These are phyloP conservation scores for Setipinna tenuifilis DNA, from an alignment of 2,797 vertebrate genomes.

Conservation along the genomic window DNA sequence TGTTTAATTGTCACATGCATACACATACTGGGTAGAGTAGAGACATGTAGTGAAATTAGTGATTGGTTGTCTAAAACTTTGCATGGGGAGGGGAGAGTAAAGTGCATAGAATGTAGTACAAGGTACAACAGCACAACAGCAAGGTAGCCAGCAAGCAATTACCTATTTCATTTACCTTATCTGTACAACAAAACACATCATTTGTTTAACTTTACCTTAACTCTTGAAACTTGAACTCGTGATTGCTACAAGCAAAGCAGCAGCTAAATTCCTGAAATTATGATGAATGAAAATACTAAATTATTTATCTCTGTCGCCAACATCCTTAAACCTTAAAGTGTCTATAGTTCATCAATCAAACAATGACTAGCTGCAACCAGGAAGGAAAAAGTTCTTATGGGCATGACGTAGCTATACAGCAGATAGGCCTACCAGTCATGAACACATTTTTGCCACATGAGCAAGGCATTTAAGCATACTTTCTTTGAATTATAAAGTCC, in stretches of 20 bases:
- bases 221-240: not conserved
- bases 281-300: too few relatives aligned
- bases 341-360: not conserved
- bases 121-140: too few relatives aligned
- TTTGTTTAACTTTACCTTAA: not conserved
- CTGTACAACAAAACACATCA: not conserved
- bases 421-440: not conserved
- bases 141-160: too few relatives aligned
- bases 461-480: not conserved
- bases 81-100: too few relatives aligned
- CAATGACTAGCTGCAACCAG: not conserved
- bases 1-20: too few relatives aligned
- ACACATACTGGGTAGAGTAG: too few relatives aligned
- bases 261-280: constrained; percentile 3
- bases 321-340: not conserved
- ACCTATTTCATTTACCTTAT: too few relatives aligned
- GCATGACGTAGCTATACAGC: not conserved
- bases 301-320: not conserved
- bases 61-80: too few relatives aligned
- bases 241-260: not conserved
- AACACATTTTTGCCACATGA: not conserved
- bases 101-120: too few relatives aligned
- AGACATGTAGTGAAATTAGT: too few relatives aligned
- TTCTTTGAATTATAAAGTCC: not conserved
- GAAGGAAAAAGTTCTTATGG: not conserved